A percentile compares a stretch with the other conserved stretches of the same genome.
Evolutionary conservation across 2,888 invertebrate species (phyloP).

Genomic region (Peribatodes rhomboidaria): DNA sequence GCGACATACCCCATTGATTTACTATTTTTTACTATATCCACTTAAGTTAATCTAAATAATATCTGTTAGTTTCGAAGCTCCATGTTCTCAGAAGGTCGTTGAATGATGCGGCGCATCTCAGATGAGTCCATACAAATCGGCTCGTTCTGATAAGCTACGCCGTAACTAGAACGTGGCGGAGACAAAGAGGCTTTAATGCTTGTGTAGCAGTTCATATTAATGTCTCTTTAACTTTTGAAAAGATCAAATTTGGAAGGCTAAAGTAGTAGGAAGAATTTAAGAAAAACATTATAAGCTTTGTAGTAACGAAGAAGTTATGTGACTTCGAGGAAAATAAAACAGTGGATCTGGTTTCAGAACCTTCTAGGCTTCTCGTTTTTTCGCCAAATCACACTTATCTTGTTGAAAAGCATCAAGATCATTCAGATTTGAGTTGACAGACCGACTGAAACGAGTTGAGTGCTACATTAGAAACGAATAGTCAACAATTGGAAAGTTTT

Average conservation of each 20-base stretch:
- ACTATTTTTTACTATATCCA: neutral
- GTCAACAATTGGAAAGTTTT: too few species aligned
- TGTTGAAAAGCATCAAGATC: too few species aligned
- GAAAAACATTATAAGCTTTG: too few species aligned
- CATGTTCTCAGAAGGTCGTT: conserved; percentile 55
- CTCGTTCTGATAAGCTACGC: conserved; percentile 59
- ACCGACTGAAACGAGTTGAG: too few species aligned
- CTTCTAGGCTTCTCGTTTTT: too few species aligned
- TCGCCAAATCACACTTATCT: too few species aligned
- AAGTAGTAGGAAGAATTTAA: neutral
- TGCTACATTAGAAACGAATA: too few species aligned
- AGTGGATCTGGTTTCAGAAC: too few species aligned
- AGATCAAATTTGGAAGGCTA: neutral
- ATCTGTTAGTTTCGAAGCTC: conserved; percentile 44
- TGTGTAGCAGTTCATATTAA: conserved; percentile 9
- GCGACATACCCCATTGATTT: too few species aligned
- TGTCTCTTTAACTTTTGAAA: conserved; percentile 2
- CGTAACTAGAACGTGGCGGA: conserved; percentile 50
- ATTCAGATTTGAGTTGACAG: too few species aligned
- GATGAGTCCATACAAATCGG: conserved; percentile 60
- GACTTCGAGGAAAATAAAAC: too few species aligned
- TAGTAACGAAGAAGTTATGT: too few species aligned
- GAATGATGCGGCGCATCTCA: conserved; percentile 63
- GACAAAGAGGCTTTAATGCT: conserved; percentile 38
- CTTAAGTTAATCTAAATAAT: neutral